Evolutionary conservation across 2,797 vertebrate genomes (phyloP).

Genomic region (Eulemur rubriventer): DNA sequence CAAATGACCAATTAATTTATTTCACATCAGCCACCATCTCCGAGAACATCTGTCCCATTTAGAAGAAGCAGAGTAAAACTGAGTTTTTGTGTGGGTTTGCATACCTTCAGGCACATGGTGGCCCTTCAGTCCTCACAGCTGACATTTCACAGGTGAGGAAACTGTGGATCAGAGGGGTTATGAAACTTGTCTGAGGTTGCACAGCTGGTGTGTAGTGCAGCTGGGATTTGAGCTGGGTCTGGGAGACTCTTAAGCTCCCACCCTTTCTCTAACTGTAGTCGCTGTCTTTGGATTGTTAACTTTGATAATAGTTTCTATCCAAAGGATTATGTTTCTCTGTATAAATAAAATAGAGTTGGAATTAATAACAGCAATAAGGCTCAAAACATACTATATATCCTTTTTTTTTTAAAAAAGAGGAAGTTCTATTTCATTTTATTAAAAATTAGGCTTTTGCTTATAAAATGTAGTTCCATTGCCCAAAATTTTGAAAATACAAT

Average conservation of each 20-base stretch:
- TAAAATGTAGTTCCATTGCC: background rate
- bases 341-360: background rate
- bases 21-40: background rate
- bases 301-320: background rate
- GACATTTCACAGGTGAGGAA: background rate
- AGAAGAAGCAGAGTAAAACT: background rate
- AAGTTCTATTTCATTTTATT: background rate
- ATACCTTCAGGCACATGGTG: background rate
- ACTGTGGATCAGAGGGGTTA: background rate
- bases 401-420: background rate
- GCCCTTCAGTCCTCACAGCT: background rate
- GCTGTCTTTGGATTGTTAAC: background rate
- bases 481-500: constrained; percentile 5
- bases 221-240: background rate
- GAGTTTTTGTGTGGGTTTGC: background rate
- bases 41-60: background rate
- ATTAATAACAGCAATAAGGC: background rate
- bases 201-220: background rate
- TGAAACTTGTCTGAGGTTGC: background rate
- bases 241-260: background rate
- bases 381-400: background rate
- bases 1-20: background rate
- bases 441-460: background rate
- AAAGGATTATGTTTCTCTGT: background rate
- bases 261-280: background rate